Evolutionary conservation across 2,888 invertebrate genomes (phyloP).

Genomic region (Scaeva pyrastri): DNA sequence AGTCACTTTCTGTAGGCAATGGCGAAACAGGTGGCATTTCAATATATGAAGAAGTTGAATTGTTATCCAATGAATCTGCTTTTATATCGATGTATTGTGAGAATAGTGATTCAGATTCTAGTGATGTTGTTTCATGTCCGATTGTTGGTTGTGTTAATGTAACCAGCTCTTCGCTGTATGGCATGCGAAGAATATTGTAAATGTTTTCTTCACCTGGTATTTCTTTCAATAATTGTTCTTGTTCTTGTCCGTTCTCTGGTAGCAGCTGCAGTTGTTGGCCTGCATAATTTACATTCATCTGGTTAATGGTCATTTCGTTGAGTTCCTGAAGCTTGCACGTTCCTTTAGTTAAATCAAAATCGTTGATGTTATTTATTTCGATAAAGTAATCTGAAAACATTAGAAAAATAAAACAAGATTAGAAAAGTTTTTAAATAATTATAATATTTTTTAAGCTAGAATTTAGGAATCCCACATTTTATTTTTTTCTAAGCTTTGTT

Average conservation of each 20-base stretch:
- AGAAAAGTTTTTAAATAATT: not conserved
- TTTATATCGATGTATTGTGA: conserved; percentile 26
- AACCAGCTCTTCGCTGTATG: conserved; percentile 67
- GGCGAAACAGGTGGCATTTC: conserved; percentile 59
- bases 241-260: conserved; percentile 50
- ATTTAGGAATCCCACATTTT: too few relatives aligned
- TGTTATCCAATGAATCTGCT: conserved; percentile 60
- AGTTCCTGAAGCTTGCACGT: conserved; percentile 67
- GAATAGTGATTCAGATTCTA: conserved; percentile 50
- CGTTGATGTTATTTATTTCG: conserved; percentile 64
- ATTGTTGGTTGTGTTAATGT: conserved; percentile 58
- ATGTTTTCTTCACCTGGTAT: conserved; percentile 62
- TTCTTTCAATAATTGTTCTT: conserved; percentile 58
- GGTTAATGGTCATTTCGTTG: conserved; percentile 72
- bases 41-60: conserved; percentile 48
- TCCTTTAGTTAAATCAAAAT: conserved; percentile 69
- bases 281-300: conserved; percentile 60
- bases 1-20: conserved; percentile 60
- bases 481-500: too few relatives aligned
- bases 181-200: conserved; percentile 55
- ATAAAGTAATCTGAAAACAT: conserved; percentile 58
- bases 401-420: not conserved
- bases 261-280: conserved; percentile 49
- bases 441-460: too few relatives aligned
- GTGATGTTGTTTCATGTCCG: conserved; percentile 50